phyloP scores from a whole-genome alignment of 2,888 invertebrate species.

The Encarsia formosa region DNA sequence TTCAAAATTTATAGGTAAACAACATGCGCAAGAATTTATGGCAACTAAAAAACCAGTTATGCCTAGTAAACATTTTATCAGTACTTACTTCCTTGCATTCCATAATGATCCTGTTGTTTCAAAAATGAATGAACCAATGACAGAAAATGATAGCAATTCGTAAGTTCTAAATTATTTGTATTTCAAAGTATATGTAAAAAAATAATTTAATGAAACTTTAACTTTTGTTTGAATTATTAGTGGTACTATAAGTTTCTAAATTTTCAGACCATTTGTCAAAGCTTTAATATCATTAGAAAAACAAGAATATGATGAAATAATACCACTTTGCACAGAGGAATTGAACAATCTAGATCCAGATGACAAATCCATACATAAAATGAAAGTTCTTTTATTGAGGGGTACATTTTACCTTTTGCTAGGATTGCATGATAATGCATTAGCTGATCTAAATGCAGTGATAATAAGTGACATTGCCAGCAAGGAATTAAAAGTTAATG shows the following conservation, averaged over 20 bases:
- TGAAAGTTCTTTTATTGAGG: slow-evolving; percentile 73
- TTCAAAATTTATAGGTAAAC: slow-evolving; percentile 51
- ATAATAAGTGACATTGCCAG: slow-evolving; percentile 63
- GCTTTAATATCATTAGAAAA: slow-evolving; percentile 68
- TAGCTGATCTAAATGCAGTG: slow-evolving; percentile 67
- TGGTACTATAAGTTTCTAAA: too few relatives aligned
- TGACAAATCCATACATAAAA: slow-evolving; percentile 35
- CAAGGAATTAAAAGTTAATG: slow-evolving; percentile 71
- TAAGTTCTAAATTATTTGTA: slow-evolving; percentile 29
- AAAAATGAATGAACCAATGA: slow-evolving; percentile 49
- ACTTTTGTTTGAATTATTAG: too few relatives aligned
- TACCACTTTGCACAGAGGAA: slow-evolving; percentile 76
- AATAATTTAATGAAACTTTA: too few relatives aligned
- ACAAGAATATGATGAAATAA: slow-evolving; percentile 73
- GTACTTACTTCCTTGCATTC: slow-evolving; percentile 84
- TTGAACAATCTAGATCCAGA: slow-evolving; percentile 59
- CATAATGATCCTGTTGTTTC: slow-evolving; percentile 76
- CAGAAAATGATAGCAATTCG: slow-evolving; percentile 20
- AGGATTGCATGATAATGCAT: slow-evolving; percentile 70
- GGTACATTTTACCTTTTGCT: slow-evolving; percentile 79
- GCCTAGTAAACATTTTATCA: slow-evolving; percentile 83
- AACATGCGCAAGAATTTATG: slow-evolving; percentile 73
- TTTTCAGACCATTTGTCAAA: slow-evolving; percentile 55
- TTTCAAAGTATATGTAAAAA: too few relatives aligned
- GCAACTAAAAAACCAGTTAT: slow-evolving; percentile 66